Base-by-base conservation (phyloP, 2,888 invertebrate genomes). In the Chirona hameri region DNA sequence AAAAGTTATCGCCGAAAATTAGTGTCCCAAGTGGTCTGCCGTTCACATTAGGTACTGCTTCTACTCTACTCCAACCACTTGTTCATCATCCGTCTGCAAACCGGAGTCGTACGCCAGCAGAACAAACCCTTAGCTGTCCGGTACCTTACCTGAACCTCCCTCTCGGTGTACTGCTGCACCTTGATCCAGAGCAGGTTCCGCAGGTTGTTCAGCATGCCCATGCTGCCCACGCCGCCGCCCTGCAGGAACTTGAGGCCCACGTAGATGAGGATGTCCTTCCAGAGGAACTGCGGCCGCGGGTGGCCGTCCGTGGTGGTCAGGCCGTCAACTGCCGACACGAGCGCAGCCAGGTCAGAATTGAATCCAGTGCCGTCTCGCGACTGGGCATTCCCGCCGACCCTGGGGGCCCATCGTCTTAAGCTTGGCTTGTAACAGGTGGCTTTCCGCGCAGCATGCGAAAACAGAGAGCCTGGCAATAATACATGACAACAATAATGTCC, bases 131-230 rank as follows among this genome's bases (percentile, higher is more conserved):
- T 24, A 0, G 24, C 24, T 24, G 24, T 21, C 27, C 72, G 7
- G 29, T 15, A 81, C 85, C 85, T 88, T 86, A 93, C 92, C 90
- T 98, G 95, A 83, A 97, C 92, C 89, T 97, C 96, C 84, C 97
- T 91, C 14, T 97, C 97, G 1, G 98, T 98, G 87, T 95, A 98
- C 88, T 99, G 99, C 86, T 98, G 96, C 80, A 99, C 94, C 86
- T 92, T 91, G 86, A 99, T 97, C 99, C 99, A 99, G 2, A 99
- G 89, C 87, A 96, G 96, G 0, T 94, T 93, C 76, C 98, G 91
- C 21, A 97, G 86, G 88, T 98, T 98, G 88, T 97, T 98, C 81
- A 99, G 89, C 82, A 98, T 89, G 0, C 99, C 99, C 94, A 95
- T 96, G 0, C 93, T 92, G 0, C 96, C 96, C 0, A 94, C 94